These are phyloP conservation scores for Micromesistius poutassou DNA, from an alignment of 2,797 vertebrate genomes.

Conservation along the genomic window DNA sequence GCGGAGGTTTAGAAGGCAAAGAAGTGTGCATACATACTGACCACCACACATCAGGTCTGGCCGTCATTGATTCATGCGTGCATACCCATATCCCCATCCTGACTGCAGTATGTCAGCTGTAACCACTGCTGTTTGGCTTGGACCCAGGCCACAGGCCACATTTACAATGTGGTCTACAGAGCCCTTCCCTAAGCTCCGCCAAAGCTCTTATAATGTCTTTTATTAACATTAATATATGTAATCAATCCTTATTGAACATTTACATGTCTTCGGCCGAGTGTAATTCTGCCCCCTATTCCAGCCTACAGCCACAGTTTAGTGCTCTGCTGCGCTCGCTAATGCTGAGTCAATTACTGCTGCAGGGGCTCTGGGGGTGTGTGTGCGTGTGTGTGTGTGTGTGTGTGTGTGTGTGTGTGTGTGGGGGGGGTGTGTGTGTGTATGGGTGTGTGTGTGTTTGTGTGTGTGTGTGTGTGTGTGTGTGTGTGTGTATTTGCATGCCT, in stretches of 20 bases:
- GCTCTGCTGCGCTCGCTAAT: constrained; percentile 34
- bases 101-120: no score
- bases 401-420: not conserved
- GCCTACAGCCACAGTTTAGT: constrained; percentile 32
- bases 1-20: no score
- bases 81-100: no score
- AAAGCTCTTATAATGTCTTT: constrained; percentile 21
- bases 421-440: not conserved
- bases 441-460: constrained; percentile 10
- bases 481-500: constrained; percentile 8
- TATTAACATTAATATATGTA: constrained; percentile 49
- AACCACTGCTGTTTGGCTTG: no score
- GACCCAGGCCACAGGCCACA: not conserved
- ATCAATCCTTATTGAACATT: constrained; percentile 42
- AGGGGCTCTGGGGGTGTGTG: constrained; percentile 33
- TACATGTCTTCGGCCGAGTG: constrained; percentile 29
- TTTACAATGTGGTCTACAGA: constrained; percentile 28
- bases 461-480: constrained; percentile 14
- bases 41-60: no score
- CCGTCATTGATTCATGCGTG: no score
- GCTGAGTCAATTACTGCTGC: constrained; percentile 54
- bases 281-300: constrained; percentile 22
- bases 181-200: not conserved
- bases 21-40: no score
- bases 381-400: constrained; percentile 9